phyloP scores from a whole-genome alignment of 2,113 vertebrate genomes.

The Pteropus alecto region DNA sequence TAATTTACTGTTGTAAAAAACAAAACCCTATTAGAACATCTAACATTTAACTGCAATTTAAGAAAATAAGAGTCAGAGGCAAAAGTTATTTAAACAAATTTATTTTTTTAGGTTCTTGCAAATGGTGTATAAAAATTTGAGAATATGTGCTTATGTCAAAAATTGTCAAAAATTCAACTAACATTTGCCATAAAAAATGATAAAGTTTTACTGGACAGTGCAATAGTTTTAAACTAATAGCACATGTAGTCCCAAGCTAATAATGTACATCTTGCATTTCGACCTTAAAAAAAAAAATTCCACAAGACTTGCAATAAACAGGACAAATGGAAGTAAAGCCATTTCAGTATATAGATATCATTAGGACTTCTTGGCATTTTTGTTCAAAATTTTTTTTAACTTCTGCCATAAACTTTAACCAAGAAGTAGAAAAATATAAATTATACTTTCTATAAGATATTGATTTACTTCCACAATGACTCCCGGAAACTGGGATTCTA shows the following conservation, averaged over 20 bases:
- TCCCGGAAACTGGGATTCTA: neutral
- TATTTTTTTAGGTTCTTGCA: neutral
- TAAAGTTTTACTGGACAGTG: neutral
- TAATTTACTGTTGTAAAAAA: neutral
- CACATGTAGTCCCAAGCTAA: neutral
- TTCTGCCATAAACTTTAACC: neutral
- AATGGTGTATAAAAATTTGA: neutral
- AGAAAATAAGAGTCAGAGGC: neutral
- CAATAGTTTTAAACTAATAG: neutral
- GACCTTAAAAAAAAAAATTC: neutral
- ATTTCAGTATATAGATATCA: neutral
- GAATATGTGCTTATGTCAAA: neutral
- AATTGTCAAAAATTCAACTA: neutral
- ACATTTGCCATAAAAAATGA: neutral
- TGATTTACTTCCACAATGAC: neutral
- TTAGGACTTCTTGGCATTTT: neutral
- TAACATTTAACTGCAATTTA: neutral
- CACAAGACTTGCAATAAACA: neutral
- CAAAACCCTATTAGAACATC: neutral
- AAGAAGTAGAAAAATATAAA: neutral
- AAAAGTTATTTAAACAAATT: neutral
- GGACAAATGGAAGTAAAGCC: neutral
- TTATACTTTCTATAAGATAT: neutral
- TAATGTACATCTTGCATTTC: neutral
- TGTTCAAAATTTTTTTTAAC: neutral